Evolutionary conservation across 1,140 invertebrate genomes (phyloP).

Genomic region (Triops longicaudatus): DNA sequence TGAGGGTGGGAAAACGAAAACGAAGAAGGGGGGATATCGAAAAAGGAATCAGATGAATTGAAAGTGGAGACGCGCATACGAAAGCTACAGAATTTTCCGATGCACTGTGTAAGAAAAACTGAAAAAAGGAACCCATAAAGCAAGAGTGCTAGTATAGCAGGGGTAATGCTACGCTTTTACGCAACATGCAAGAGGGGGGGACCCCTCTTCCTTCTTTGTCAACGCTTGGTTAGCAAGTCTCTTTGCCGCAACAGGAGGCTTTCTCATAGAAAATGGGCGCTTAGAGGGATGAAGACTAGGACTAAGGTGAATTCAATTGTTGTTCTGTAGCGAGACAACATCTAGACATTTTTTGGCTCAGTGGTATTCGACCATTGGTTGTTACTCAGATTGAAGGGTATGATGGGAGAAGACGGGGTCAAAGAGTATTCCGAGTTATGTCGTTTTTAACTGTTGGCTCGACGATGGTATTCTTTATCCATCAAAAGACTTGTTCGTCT

Average conservation of each 20-base stretch:
- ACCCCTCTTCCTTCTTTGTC: neutral
- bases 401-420: neutral
- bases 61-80: neutral
- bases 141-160: neutral
- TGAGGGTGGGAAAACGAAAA: neutral
- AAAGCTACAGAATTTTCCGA: neutral
- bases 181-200: neutral
- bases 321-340: neutral
- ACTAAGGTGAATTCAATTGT: neutral
- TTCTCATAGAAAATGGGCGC: neutral
- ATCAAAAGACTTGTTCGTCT: neutral
- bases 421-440: neutral
- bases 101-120: neutral
- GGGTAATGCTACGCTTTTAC: neutral
- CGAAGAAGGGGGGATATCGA: neutral
- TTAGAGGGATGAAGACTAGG: neutral
- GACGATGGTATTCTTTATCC: neutral
- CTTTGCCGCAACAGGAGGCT: slow-evolving; percentile 6
- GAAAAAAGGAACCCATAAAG: neutral
- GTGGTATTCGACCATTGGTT: neutral
- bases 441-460: neutral
- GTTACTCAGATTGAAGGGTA: neutral
- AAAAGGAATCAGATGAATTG: neutral
- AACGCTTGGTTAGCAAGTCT: slow-evolving; percentile 3
- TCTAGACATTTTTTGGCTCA: neutral